Percentiles rank a stretch among this genome's conserved stretches.
phyloP scores from a whole-genome alignment of 2,113 vertebrate species.

The Boulengeromyrus knoepffleri region DNA sequence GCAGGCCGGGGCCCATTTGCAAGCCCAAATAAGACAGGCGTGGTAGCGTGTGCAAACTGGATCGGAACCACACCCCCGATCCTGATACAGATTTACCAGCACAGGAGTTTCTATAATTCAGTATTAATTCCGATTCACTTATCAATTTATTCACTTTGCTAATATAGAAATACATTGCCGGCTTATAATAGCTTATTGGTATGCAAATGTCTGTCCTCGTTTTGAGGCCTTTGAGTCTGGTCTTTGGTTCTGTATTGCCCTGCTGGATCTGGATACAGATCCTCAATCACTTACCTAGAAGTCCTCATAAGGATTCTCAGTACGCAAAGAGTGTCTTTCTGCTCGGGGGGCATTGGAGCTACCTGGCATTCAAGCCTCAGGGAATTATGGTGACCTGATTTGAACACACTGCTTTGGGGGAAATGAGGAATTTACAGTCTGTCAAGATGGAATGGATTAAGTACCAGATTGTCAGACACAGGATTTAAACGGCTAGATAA shows the following conservation, averaged over 20 bases:
- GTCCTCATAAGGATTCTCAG: background rate
- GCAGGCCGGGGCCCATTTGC: background rate
- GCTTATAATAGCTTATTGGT: background rate
- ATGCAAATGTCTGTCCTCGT: background rate
- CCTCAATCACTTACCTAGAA: background rate
- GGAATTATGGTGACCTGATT: background rate
- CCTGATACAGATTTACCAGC: background rate
- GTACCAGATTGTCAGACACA: background rate
- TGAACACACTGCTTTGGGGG: background rate
- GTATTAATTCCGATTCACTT: background rate
- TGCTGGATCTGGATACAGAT: background rate
- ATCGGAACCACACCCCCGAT: background rate
- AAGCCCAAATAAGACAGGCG: background rate
- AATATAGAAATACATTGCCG: background rate
- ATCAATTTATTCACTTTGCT: background rate
- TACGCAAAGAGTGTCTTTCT: background rate
- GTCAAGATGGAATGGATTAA: background rate
- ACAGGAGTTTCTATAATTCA: background rate
- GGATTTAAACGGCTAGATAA: background rate
- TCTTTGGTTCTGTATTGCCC: background rate
- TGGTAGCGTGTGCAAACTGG: background rate
- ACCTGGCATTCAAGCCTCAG: background rate
- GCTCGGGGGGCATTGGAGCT: background rate
- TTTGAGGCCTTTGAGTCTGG: background rate
- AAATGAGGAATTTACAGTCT: background rate